These are phyloP conservation scores for Trachelus troglodyta DNA, from an alignment of 2,888 invertebrate species.

Conservation along the genomic window DNA sequence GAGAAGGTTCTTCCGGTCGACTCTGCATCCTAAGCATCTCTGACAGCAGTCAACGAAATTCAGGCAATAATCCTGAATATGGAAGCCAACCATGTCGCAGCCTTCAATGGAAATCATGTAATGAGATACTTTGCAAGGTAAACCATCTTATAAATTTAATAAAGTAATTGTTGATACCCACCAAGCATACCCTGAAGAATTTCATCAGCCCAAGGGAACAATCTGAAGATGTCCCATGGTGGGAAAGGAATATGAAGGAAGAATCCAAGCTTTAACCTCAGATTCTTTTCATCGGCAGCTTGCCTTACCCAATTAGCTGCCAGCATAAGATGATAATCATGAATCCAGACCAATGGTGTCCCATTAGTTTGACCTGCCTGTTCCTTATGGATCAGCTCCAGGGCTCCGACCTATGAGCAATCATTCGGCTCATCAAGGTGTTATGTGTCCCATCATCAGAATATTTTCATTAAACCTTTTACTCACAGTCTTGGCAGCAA, in stretches of 20 bases:
- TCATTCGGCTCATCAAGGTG: neutral
- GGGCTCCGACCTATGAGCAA: conserved; percentile 48
- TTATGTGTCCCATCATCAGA: neutral
- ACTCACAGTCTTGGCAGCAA: conserved; percentile 81
- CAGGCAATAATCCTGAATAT: conserved; percentile 89
- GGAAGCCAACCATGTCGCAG: conserved; percentile 94
- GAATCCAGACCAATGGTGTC: conserved; percentile 90
- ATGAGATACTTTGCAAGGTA: neutral
- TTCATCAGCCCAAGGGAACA: conserved; percentile 95
- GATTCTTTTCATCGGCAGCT: conserved; percentile 80
- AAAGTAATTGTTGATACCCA: conserved; percentile 51
- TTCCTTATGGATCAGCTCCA: conserved; percentile 54
- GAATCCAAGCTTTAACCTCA: conserved; percentile 87
- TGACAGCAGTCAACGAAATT: conserved; percentile 94
- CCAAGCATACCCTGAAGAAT: conserved; percentile 91
- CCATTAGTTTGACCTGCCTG: conserved; percentile 56
- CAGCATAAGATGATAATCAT: conserved; percentile 94
- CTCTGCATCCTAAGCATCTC: conserved; percentile 86
- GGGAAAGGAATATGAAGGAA: conserved; percentile 96
- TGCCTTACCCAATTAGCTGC: conserved; percentile 92
- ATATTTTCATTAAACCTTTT: neutral
- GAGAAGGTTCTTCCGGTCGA: conserved; percentile 86
- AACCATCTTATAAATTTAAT: neutral
- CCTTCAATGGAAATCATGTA: conserved; percentile 64
- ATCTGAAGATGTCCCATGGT: conserved; percentile 91